Conservation (phyloP, 2,113 vertebrate species). For the Carassius carassius region DNA sequence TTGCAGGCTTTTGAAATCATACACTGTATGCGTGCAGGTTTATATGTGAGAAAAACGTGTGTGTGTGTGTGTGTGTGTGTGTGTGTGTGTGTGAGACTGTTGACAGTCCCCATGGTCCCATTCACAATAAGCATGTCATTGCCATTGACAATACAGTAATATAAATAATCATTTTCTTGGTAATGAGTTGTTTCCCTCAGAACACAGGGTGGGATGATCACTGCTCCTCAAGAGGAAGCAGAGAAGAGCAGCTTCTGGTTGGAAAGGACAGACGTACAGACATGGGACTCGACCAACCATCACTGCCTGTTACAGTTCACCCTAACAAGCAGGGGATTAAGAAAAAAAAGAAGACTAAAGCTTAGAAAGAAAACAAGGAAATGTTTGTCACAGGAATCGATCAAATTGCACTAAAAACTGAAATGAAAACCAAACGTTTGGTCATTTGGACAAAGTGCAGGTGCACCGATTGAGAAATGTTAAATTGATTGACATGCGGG, state of each 20-base stretch:
- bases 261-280: conserved; percentile 58
- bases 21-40: conserved; percentile 60
- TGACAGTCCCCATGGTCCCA: conserved; percentile 63
- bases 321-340: conserved; percentile 8
- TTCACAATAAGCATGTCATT: conserved; percentile 61
- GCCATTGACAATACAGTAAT: conserved; percentile 40
- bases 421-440: conserved; percentile 50
- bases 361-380: background rate
- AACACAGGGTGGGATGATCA: conserved; percentile 14
- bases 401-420: conserved; percentile 31
- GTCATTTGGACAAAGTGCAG: conserved; percentile 72
- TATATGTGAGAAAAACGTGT: conserved; percentile 14
- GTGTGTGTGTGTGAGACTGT: conserved; percentile 50
- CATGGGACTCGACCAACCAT: background rate
- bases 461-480: conserved; percentile 71
- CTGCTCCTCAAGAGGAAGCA: conserved; percentile 19
- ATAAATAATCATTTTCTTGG: conserved; percentile 43
- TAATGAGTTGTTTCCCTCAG: conserved; percentile 47
- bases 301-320: conserved; percentile 21
- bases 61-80: conserved; percentile 38
- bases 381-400: background rate
- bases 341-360: background rate
- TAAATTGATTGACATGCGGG: conserved; percentile 48
- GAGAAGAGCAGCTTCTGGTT: conserved; percentile 50
- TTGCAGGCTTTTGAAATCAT: conserved; percentile 62